These are phyloP conservation scores for Phalacrocorax carbo DNA, from an alignment of 2,113 vertebrate species.

Conservation along the genomic window DNA sequence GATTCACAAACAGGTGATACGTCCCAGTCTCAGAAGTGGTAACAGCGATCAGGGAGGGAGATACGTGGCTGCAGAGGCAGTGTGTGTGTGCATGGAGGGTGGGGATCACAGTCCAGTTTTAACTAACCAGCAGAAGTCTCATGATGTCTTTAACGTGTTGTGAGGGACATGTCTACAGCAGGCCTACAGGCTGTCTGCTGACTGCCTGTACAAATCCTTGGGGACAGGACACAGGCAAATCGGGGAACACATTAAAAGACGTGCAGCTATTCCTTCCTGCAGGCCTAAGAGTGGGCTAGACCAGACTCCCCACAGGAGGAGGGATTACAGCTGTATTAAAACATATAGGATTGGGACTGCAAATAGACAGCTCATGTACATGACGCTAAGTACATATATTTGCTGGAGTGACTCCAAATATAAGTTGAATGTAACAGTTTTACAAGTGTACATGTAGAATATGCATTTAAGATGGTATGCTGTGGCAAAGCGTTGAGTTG, in stretches of 20 bases:
- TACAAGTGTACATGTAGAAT: neutral
- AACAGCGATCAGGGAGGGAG: neutral
- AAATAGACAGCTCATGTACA: neutral
- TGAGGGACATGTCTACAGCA: neutral
- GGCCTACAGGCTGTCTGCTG: neutral
- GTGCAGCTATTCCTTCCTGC: neutral
- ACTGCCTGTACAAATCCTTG: neutral
- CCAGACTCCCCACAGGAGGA: neutral
- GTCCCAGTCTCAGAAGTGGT: neutral
- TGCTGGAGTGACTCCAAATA: neutral
- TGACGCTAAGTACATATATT: neutral
- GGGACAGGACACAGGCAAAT: neutral
- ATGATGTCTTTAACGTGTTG: neutral
- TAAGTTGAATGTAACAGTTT: neutral
- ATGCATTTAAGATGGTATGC: neutral
- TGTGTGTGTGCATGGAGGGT: rapidly evolving
- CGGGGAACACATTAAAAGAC: neutral
- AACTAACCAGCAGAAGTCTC: neutral
- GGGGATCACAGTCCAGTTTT: neutral
- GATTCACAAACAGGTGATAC: neutral
- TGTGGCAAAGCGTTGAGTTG: neutral
- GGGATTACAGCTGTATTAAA: neutral
- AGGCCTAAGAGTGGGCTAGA: neutral
- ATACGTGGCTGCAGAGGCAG: neutral
- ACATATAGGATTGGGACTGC: neutral